Base-by-base conservation (phyloP, 2,888 invertebrate species). In the Scaeva pyrastri region DNA sequence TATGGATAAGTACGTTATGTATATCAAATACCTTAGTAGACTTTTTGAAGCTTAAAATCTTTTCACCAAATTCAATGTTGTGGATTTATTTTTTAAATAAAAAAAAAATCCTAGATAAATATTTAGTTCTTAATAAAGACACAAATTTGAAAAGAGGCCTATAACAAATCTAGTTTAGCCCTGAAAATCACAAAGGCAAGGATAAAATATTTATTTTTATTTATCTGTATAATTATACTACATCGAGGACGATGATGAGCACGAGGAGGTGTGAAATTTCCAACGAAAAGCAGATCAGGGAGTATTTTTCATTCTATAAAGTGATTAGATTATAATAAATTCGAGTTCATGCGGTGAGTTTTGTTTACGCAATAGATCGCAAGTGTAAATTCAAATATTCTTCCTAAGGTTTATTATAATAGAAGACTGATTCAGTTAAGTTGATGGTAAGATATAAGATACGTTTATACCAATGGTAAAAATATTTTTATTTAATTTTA, bases 301-400 rank as follows among this genome's bases (percentile, higher is more conserved):
- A 72, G 81, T 76, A 77, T 81, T 77, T 81, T 76, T 73, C 81
- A 81, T 76, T 74, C 81, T 55, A 72, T 76, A 70, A 72, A 81
- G 81, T 81, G 85, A 86, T 81, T 86, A 86, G 85, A 86, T 81
- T 86, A 86, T 77, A 86, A 86, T 86, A 86, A 86, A 86, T 86
- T 81, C 72, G 85, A 86, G 56, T 77, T 86, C 85, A 86, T 77
- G 85, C 73, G 62, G 85, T 70, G 81, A 50, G 56, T 48, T 48
- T 31, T 86, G 85, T 85, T 85, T 86, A 86, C 73, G 70, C 70
- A 81, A 86, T 73, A 68, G 74, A 75, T 77, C 77, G 76, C 76
- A 5, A 58, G 68, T 76, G 73, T 81, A 70, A 56, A 81, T 70
- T 81, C 73, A 48, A 81, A 86, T 86, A 81, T 80, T 76, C 62